Evolutionary conservation across 37 sponge, comb jelly and placozoan species (phyloP).

Genomic region (Mnemiopsis leidyi): DNA sequence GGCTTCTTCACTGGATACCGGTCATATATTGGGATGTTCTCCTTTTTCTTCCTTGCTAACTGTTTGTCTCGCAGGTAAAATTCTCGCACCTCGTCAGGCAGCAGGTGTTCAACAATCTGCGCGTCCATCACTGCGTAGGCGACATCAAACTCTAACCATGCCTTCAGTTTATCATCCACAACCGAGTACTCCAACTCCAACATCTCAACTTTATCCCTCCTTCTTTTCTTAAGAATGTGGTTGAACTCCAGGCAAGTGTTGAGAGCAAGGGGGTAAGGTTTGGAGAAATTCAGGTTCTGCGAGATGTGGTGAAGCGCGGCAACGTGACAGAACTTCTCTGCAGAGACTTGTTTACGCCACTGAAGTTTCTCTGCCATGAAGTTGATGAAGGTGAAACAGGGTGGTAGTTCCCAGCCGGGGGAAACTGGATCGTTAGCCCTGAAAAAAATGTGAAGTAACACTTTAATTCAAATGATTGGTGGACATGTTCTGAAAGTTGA

Average conservation of each 20-base stretch:
- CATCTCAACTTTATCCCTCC: constrained; percentile 38
- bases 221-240: neutral
- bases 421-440: neutral
- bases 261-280: neutral
- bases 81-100: neutral
- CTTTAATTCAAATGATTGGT: too few relatives aligned
- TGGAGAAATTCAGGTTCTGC: neutral
- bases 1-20: neutral
- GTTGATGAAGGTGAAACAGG: neutral
- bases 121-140: neutral
- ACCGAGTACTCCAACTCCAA: constrained; percentile 8
- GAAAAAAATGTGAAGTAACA: neutral
- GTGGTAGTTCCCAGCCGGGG: constrained; percentile 13
- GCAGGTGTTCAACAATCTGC: neutral
- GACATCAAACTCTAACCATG: neutral
- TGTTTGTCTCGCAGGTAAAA: neutral
- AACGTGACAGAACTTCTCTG: constrained; percentile 41
- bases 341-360: constrained; percentile 12
- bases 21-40: neutral
- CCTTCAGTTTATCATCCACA: neutral
- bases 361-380: constrained; percentile 16
- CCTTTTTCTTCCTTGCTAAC: neutral
- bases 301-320: constrained; percentile 56
- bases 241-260: neutral
- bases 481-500: too few relatives aligned